Base-by-base conservation (phyloP, 2,113 vertebrate genomes). In the Rhea pennata region DNA sequence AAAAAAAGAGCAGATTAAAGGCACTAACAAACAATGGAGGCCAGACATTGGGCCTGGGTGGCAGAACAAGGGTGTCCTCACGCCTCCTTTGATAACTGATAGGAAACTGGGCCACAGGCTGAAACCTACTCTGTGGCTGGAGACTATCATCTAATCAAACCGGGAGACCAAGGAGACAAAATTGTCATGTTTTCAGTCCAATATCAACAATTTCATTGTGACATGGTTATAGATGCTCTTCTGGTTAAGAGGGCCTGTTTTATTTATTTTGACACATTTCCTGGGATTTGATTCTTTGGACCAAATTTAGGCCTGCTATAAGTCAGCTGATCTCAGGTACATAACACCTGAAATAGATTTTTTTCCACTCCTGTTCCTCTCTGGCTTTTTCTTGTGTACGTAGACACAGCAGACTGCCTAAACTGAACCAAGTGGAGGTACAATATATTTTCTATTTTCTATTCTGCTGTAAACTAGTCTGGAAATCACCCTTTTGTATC, bases 1-100 rank as follows among this genome's bases (percentile, higher is more conserved):
- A 93, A 92, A 97, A 97, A 95, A 96, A 72, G 78, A 71, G 89
- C 94, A 88, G 97, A 97, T 96, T 97, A 97, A 92, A 87, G 93
- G 92, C 84, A 96, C 95, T 94, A 95, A 95, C 92, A 94, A 81
- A 90, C 88, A 77, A 75, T 78, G 78, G 76, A 39, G 66, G 85
- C 91, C 92, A 69, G 87, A 71, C 42, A 76, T 90, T 91, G 83
- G 58, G 54, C 66, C 92, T 54, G 81, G 65, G 87, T 61, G 50
- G 87, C 70, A 69, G 90, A 76, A 75, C 61, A 31, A 64, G 31
- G 73, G 74, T 84, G 87, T 84, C 83, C 90, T 92, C 74, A 33
- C 64, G 66, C 54, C 54, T 58, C 13, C 54, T 15, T 29, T 31
- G 27, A 24, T 9, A 13, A 12, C n/a, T 76, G n/a, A 36, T 53